phyloP scores from a whole-genome alignment of 2,888 invertebrate genomes.

The Ennomos erosarius region DNA sequence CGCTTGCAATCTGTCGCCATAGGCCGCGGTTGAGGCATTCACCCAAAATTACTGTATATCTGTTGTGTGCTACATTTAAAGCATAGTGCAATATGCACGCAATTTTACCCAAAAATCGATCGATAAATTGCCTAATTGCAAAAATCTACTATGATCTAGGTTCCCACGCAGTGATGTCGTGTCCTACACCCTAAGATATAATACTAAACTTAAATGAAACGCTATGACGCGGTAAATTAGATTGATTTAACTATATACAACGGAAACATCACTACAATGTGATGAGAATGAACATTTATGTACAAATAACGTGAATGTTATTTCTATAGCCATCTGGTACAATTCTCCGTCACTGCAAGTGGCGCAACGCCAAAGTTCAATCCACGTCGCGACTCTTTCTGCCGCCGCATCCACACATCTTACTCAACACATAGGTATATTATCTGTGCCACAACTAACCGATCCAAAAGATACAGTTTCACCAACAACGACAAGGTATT shows the following conservation, averaged over 20 bases:
- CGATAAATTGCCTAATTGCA: neutral
- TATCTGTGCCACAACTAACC: too few species aligned
- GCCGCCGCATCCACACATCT: neutral
- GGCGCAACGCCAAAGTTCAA: constrained; percentile 7
- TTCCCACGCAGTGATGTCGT: neutral
- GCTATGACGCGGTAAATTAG: neutral
- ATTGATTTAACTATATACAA: constrained; percentile 17
- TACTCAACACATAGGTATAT: too few species aligned
- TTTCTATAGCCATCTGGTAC: constrained; percentile 1
- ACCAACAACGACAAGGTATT: constrained; percentile 21
- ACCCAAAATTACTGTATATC: neutral
- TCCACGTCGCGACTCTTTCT: constrained; percentile 5
- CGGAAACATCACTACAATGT: constrained; percentile 1
- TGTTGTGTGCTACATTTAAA: neutral
- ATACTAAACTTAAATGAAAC: neutral
- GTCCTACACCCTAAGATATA: neutral
- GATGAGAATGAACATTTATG: constrained; percentile 8
- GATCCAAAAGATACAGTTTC: constrained; percentile 7
- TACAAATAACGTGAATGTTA: constrained; percentile 13
- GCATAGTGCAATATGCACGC: neutral
- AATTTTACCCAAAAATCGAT: neutral
- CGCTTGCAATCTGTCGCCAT: neutral
- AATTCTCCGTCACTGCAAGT: neutral
- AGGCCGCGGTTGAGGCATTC: neutral
- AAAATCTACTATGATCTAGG: too few species aligned